Evolutionary conservation across 2,888 invertebrate species (phyloP), one percentile per base, ranked within the genome.

Genomic region (Ariolimax columbianus): DNA sequence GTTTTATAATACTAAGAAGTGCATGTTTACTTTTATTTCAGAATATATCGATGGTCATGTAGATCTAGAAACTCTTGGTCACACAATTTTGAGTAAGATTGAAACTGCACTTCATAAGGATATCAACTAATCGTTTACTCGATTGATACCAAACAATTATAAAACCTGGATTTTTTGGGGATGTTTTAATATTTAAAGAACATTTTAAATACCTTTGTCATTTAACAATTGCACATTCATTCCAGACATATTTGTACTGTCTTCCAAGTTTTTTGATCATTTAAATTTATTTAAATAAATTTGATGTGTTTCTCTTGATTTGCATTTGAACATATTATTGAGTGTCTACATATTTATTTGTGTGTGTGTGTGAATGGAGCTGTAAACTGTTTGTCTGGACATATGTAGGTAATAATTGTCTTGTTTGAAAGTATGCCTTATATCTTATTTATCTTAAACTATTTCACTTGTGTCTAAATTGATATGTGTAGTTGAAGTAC

Each of bases 1-100:
- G 33, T 33, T 66, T 66, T 33, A 33, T 66, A 66, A 66, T 33
- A 66, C 30, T 66, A 17, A 66, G 33, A 11, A 66, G 3, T 17
- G 4, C 1, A 7, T 66, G 66, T 3, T 14, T 66, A 33, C 38
- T 70, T 70, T 55, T 78, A n/a, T 79, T 79, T 59, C 79, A 79
- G 79, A 79, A 38, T 79, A 70, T 63, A 55, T 84, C n/a, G 78
- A 80, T 73, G 79, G 73, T 14, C 30, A 14, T 30, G 30, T 26
- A 66, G 68, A 82, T 86, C 40, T 66, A 33, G 72, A 82, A 26
- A 40, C 43, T 30, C 11, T 86, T 78, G 38, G 38, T 19, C 23
- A 47, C 19, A 47, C 70, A 70, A 36, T 66, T 43, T 23, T 78
- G 19, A 38, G 19, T 3, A 78, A 78, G 59, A 78, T 78, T 78